Evolutionary conservation across 30 jellyfish, hydroid and myxozoan species (phyloP).

Genomic region (Turritopsis rubra): DNA sequence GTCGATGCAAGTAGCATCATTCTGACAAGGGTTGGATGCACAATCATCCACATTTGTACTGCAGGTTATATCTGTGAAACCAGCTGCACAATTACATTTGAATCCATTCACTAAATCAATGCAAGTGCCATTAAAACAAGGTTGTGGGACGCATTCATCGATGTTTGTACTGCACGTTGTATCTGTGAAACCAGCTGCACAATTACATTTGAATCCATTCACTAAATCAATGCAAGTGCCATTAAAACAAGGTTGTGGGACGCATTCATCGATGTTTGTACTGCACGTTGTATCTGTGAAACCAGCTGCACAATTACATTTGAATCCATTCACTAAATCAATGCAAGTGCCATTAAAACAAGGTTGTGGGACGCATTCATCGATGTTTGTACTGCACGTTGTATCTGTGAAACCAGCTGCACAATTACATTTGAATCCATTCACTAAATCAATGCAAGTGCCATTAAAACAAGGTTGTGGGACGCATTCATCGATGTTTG

Average conservation of each 20-base stretch:
- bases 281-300: background rate
- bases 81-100: constrained; percentile 4
- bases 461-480: constrained; percentile 55
- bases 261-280: background rate
- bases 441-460: constrained; percentile 37
- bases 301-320: constrained; percentile 6
- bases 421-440: background rate
- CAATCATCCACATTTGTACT: background rate
- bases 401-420: constrained; percentile 23
- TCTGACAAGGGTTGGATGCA: background rate
- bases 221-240: background rate
- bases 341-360: background rate
- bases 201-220: background rate
- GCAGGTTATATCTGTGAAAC: constrained; percentile 1
- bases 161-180: background rate
- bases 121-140: constrained; percentile 4
- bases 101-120: background rate
- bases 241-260: background rate
- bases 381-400: background rate
- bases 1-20: background rate
- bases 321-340: background rate
- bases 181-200: constrained; percentile 10
- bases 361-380: background rate
- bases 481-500: constrained; percentile 36
- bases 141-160: background rate